phyloP scores from a whole-genome alignment of 2,113 vertebrate genomes.

The Nettapus auritus region DNA sequence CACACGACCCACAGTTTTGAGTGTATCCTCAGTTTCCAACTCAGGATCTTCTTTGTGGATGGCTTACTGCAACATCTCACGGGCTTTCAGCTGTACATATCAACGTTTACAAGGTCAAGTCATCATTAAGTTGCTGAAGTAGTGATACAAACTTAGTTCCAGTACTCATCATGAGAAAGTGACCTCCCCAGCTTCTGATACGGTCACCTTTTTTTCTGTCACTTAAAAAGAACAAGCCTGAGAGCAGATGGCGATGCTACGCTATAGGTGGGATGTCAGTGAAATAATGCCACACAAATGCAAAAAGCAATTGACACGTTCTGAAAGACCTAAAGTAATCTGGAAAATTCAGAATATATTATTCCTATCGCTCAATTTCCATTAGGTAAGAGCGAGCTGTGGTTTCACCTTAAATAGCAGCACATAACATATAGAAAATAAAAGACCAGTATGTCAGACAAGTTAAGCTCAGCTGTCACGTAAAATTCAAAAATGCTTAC shows the following conservation, averaged over 20 bases:
- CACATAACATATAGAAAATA: neutral
- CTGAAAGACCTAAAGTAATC: neutral
- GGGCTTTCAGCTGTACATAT: neutral
- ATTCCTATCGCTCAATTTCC: neutral
- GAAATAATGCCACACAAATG: neutral
- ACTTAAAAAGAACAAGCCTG: neutral
- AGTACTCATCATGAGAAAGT: neutral
- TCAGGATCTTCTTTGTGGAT: neutral
- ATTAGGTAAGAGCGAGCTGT: neutral
- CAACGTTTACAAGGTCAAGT: neutral
- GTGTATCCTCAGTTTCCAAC: neutral
- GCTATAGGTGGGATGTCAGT: neutral
- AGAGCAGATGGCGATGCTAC: neutral
- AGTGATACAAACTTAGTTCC: neutral
- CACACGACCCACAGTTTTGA: neutral
- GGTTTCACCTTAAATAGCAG: slow-evolving; percentile 54
- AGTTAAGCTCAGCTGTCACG: neutral
- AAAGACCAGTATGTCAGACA: neutral
- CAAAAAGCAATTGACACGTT: neutral
- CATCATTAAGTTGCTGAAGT: neutral
- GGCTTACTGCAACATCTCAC: neutral
- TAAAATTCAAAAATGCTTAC: neutral
- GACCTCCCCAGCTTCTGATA: neutral
- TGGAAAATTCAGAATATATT: neutral
- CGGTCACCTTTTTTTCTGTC: neutral